Evolutionary conservation across 2,797 vertebrate species (phyloP), one percentile per base, ranked within the genome.

Genomic region (Brotula barbata): DNA sequence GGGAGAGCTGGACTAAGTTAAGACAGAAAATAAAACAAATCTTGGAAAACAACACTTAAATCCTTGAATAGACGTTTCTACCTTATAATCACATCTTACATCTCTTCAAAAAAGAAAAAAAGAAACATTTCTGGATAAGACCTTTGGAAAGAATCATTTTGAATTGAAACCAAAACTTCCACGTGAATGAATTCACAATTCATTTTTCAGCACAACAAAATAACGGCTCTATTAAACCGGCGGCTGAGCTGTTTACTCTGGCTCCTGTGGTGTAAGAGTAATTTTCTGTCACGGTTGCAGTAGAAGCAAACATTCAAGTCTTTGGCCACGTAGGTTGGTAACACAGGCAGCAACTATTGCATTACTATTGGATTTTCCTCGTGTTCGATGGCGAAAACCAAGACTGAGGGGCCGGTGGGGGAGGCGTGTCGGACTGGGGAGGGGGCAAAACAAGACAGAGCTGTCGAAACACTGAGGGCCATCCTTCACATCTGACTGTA

Each of bases 401-500:
- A 64, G 56, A 71, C 40, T 16, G 60, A n/a, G 16, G 7, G 46
- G 36, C 1, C 13, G 8, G 16, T 28, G 25, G 25, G 8, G 4
- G 25, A 4, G 8, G 25, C 25, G 25, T 28, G 25, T 28, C 25
- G 5, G 61, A 44, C 22, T 2, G 20, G 36, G 55, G 67, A 51
- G 53, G 83, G 73, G 76, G 73, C 73, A 69, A 66, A 77, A 82
- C 71, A 71, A 84, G 79, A 73, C 64, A 0, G 62, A 73, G 83
- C 81, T 68, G 66, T 83, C 56, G 70, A 77, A 83, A 75, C 78
- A 74, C 67, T 59, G 73, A 68, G 82, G 69, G 76, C 79, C 82
- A 86, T 89, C 85, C 73, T 76, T 88, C 88, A 85, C 43, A 66
- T 21, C 74, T 85, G 83, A 81, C 84, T 85, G 77, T 83, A 83